Conservation (phyloP, 2,797 vertebrate species). For the Mormyrops boulengeri region DNA sequence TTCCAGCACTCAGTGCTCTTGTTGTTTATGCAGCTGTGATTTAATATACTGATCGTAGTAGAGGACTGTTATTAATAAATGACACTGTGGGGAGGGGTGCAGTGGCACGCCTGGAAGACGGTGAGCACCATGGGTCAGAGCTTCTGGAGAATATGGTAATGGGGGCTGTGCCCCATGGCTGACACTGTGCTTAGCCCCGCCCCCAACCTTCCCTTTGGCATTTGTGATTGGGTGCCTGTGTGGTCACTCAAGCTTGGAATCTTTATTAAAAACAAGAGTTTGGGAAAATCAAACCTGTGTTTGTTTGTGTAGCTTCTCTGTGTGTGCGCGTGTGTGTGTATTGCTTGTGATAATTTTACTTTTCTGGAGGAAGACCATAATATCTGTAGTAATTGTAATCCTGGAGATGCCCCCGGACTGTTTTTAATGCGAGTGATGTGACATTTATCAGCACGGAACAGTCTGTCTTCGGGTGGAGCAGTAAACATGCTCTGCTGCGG, state of each 20-base stretch:
- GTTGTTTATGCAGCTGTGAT: slow-evolving; percentile 2
- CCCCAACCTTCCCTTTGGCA: not conserved
- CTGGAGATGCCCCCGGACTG: not conserved
- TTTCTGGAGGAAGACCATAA: not conserved
- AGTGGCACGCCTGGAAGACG: not conserved
- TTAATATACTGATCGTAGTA: not conserved
- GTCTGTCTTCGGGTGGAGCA: not conserved
- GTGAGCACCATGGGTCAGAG: not conserved
- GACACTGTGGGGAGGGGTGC: not conserved
- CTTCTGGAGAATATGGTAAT: not conserved
- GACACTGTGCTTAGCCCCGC: not conserved
- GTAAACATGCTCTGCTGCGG: not conserved
- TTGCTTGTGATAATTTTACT: not conserved
- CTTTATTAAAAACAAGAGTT: slow-evolving; percentile 18
- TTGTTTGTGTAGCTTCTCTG: not conserved
- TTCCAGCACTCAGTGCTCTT: slow-evolving; percentile 17
- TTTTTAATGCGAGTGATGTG: not conserved
- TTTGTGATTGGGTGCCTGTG: not conserved
- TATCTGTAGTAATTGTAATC: not conserved
- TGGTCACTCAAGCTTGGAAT: slow-evolving; percentile 9
- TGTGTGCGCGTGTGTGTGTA: not conserved
- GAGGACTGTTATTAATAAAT: slow-evolving; percentile 4
- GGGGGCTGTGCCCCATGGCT: not conserved
- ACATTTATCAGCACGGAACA: not conserved
- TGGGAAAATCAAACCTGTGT: not conserved